phyloP scores from a whole-genome alignment of 2,797 vertebrate genomes.

The Anguilla obscura region DNA sequence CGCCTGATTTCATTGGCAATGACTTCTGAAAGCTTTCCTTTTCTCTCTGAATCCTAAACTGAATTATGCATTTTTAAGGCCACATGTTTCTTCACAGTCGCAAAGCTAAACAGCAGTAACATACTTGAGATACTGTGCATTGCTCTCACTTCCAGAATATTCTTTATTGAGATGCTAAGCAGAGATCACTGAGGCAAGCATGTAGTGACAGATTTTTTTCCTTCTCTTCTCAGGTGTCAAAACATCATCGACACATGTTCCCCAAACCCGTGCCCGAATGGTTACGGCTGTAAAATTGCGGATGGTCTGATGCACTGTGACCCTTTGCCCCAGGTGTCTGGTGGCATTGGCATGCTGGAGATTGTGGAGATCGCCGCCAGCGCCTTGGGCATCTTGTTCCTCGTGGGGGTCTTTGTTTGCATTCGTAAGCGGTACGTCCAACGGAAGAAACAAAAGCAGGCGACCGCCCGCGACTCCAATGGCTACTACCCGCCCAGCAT shows the following conservation, averaged over 20 bases:
- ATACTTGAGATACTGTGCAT: background rate
- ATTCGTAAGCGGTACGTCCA: constrained; percentile 73
- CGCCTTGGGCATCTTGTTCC: constrained; percentile 65
- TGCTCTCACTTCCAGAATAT: background rate
- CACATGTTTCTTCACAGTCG: background rate
- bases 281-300: constrained; percentile 70
- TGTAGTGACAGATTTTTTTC: background rate
- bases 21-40: background rate
- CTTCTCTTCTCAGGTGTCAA: constrained; percentile 74
- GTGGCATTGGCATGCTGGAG: constrained; percentile 69
- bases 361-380: constrained; percentile 74
- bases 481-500: constrained; percentile 79
- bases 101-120: background rate
- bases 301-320: constrained; percentile 68
- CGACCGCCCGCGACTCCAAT: constrained; percentile 86
- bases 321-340: constrained; percentile 54
- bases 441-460: constrained; percentile 79
- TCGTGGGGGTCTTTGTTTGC: constrained; percentile 65
- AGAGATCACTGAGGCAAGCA: background rate
- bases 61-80: background rate
- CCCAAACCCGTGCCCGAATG: constrained; percentile 70
- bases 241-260: constrained; percentile 68
- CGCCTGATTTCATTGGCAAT: background rate
- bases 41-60: background rate
- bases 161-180: background rate